Evolutionary conservation across 2,888 invertebrate genomes (phyloP).

Genomic region (Atherix ibis): DNA sequence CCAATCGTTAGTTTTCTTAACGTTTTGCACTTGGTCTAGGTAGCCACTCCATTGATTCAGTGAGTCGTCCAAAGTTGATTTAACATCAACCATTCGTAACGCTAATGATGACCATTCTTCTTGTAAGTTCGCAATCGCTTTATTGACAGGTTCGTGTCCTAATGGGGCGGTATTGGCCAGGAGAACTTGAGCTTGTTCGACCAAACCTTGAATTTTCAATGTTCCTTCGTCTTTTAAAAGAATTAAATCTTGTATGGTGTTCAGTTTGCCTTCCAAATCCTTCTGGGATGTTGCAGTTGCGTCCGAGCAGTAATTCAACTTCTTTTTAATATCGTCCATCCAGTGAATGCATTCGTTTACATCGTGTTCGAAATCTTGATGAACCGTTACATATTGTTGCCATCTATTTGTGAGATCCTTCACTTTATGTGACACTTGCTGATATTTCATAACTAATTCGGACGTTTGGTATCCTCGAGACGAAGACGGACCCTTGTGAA

Average conservation of each 20-base stretch:
- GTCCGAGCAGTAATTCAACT: conserved; percentile 76
- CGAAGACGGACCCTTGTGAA: conserved; percentile 57
- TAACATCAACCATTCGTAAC: conserved; percentile 79
- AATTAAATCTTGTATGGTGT: conserved; percentile 69
- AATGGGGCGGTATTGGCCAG: conserved; percentile 78
- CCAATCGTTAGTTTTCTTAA: conserved; percentile 67
- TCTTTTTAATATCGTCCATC: conserved; percentile 68
- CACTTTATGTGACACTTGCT: conserved; percentile 74
- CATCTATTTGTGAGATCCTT: conserved; percentile 82
- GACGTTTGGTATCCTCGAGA: conserved; percentile 70
- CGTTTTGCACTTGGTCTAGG: conserved; percentile 70
- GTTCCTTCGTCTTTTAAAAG: conserved; percentile 90
- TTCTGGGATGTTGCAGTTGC: conserved; percentile 65
- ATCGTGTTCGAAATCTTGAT: conserved; percentile 74
- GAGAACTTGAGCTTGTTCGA: conserved; percentile 83
- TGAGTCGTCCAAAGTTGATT: conserved; percentile 71
- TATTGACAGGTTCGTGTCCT: conserved; percentile 77
- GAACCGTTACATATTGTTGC: conserved; percentile 79
- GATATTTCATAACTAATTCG: conserved; percentile 83
- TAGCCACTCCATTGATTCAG: conserved; percentile 86
- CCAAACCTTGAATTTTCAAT: conserved; percentile 67
- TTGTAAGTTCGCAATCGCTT: conserved; percentile 65
- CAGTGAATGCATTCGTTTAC: conserved; percentile 66
- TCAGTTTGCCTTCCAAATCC: conserved; percentile 71
- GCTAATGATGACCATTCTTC: conserved; percentile 80